Evolutionary conservation across 2,113 vertebrate species (phyloP), one percentile per base, ranked within the genome.

Genomic region (Opisthocomus hoazin): DNA sequence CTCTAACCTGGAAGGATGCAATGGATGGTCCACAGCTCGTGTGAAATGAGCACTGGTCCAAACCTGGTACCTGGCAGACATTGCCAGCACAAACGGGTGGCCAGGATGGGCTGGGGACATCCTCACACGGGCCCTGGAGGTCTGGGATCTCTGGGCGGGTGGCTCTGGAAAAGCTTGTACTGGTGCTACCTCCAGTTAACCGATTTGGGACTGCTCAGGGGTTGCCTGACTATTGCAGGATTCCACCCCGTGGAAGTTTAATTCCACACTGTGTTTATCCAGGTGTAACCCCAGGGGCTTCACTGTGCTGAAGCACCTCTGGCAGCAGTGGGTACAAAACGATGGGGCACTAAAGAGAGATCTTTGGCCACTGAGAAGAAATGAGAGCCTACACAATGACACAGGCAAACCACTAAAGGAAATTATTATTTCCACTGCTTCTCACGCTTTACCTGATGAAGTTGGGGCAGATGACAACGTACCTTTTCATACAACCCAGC

Each of bases 241-340:
- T 54, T 53, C 56, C n/a, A n/a, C n/a, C n/a, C n/a, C n/a, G n/a
- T n/a, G n/a, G 26, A 68, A 61, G 48, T n/a, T 63, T 54, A 85
- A 64, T 71, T 60, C 61, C 2, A 39, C 7, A 26, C 37, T 0
- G 0, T 32, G 27, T 51, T 53, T 54, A 36, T 11, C 24, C 36
- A 73, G 10, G 14, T 70, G 22, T 11, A 87, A 75, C 10, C 29
- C 36, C 5, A 2, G 32, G 5, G 22, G n/a, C 15, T 79, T 60
- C 60, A 23, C 27, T 30, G 39, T 43, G 60, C 65, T 83, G 57
- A 68, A 20, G 21, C 12, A 32, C 19, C 13, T 41, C 70, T 85
- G 86, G 46, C 54, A 80, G 66, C 71, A 76, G 56, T 18, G 54
- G 22, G 63, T 57, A 30, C 53, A 76, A 36, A 79, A 24, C 45